Percentiles rank a stretch among this genome's conserved stretches.
phyloP scores from a whole-genome alignment of 2,888 invertebrate genomes.

The Drosophila fungiperda region DNA sequence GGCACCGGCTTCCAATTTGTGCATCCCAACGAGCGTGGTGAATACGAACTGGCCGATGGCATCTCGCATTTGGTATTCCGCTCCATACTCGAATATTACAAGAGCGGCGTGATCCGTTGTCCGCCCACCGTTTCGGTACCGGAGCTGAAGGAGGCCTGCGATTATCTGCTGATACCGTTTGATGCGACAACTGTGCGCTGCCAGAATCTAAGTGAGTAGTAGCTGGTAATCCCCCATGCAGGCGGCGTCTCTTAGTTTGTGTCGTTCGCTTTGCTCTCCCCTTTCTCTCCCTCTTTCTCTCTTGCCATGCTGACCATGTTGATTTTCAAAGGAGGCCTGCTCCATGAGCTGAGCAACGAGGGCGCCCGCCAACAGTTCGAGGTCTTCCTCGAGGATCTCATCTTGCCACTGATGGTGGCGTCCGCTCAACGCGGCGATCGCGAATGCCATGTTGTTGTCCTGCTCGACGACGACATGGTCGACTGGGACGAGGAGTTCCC shows the following conservation, averaged over 20 bases:
- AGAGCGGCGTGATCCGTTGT: conserved; percentile 95
- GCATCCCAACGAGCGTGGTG: conserved; percentile 97
- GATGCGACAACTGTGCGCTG: conserved; percentile 98
- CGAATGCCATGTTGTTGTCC: conserved; percentile 98
- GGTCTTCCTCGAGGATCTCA: conserved; percentile 96
- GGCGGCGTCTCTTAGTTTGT: conserved; percentile 65
- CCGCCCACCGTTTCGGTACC: conserved; percentile 98
- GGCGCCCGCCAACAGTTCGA: conserved; percentile 99
- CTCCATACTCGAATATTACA: conserved; percentile 97
- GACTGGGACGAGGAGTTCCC: conserved; percentile 99
- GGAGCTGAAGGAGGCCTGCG: conserved; percentile 98
- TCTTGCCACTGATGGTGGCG: conserved; percentile 98
- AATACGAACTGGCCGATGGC: conserved; percentile 98
- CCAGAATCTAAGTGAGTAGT: conserved; percentile 94
- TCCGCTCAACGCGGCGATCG: conserved; percentile 97
- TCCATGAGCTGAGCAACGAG: conserved; percentile 99
- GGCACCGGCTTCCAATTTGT: conserved; percentile 96
- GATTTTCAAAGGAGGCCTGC: conserved; percentile 89
- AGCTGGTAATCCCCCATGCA: conserved; percentile 22
- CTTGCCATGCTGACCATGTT: conserved; percentile 58
- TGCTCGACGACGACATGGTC: conserved; percentile 96
- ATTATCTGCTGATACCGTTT: conserved; percentile 98
- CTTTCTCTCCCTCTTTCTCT: conserved; percentile 28
- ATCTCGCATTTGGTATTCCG: conserved; percentile 97
- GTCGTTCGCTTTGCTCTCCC: conserved; percentile 60